Evolutionary conservation across 1,140 invertebrate genomes (phyloP).

Genomic region (Trypoxylus dichotomus): DNA sequence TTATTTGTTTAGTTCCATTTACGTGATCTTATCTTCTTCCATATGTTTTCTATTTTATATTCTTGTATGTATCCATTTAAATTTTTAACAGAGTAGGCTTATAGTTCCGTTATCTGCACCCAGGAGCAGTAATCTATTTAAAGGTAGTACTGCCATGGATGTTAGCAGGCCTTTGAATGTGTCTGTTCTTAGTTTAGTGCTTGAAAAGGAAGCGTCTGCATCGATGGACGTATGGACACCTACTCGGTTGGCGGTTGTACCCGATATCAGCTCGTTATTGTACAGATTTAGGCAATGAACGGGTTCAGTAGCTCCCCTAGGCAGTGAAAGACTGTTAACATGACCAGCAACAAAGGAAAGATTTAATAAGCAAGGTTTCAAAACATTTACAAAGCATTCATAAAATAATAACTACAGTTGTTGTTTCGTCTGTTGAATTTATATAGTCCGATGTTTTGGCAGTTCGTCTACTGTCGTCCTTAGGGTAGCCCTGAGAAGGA

Average conservation of each 20-base stretch:
- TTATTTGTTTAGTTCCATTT: neutral
- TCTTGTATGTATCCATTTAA: neutral
- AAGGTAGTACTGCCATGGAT: conserved; percentile 81
- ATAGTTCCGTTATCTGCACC: conserved; percentile 91
- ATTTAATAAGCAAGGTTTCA: neutral
- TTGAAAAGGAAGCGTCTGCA: conserved; percentile 74
- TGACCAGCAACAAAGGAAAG: conserved; percentile 12
- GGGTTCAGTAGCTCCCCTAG: conserved; percentile 82
- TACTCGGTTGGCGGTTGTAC: conserved; percentile 85
- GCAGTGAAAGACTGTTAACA: conserved; percentile 40
- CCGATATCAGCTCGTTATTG: conserved; percentile 76
- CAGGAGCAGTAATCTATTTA: conserved; percentile 84
- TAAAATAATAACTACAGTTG: neutral
- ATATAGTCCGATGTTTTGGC: too few species aligned
- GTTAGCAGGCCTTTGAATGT: conserved; percentile 90
- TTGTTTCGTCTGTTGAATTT: too few species aligned
- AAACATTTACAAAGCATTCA: neutral
- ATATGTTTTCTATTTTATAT: neutral
- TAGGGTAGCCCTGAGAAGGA: too few species aligned
- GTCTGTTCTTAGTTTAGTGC: conserved; percentile 84
- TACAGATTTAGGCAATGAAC: conserved; percentile 82
- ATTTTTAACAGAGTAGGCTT: conserved; percentile 74
- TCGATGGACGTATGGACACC: conserved; percentile 82
- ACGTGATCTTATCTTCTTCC: neutral
- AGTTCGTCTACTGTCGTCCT: too few species aligned